Base-by-base conservation (phyloP, 2,113 vertebrate genomes). In the Cnemophilus loriae region DNA sequence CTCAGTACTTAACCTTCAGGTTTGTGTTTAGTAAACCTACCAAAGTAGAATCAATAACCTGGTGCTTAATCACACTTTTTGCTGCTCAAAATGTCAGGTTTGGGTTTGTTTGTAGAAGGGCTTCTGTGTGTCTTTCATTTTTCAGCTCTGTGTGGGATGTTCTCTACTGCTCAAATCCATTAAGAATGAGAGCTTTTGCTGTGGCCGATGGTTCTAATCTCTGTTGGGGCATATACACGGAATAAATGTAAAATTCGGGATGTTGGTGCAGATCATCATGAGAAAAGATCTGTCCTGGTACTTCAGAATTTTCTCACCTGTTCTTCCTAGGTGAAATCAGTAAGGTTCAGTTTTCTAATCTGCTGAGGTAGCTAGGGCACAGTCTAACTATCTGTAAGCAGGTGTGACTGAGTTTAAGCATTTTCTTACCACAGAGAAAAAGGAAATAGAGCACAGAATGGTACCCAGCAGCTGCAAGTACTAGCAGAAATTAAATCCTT, bases 1-100 rank as follows among this genome's bases (percentile, higher is more conserved):
- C 60, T 50, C 10, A 4, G 46, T 91, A 74, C 83, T 95, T 95
- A 96, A 94, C 88, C 90, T 96, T 96, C 92, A 89, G 52, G 46
- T 73, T 89, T 91, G 83, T 93, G 80, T 92, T 97, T 94, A 87
- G 96, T 95, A 95, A 95, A 96, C 90, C 69, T 64, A 73, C 80
- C 53, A 35, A 94, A 89, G 86, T 16, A 92, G 88, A 96, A 95
- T 96, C 96, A 92, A 93, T 94, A 94, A 60, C 28, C 69, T 68
- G 76, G 53, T 94, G 79, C 90, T 93, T 96, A 96, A 94, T 94
- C 94, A 89, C 73, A 75, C 69, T 75, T 94, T 93, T 90, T 95
- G 73, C 94, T 94, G 93, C 86, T 93, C 89, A 68, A 95, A 96
- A 95, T 96, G 93, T 96, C 93, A 91, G 73, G 88, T 95, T 96